Conservation (phyloP, 2,113 vertebrate genomes). For the Trichomycterus rosablanca region DNA sequence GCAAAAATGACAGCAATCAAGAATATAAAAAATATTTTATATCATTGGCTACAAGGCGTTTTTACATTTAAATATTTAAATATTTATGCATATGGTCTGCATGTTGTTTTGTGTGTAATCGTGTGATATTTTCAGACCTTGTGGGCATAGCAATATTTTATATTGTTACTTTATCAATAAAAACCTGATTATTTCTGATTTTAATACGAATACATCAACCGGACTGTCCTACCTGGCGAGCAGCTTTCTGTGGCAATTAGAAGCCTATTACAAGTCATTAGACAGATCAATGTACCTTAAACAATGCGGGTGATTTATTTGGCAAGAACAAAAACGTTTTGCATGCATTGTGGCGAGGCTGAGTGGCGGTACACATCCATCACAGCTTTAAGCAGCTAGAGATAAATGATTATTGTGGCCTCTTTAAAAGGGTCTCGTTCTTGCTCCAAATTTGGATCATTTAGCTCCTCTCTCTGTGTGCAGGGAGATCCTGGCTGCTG, state of each 20-base stretch:
- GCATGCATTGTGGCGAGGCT: conserved; percentile 71
- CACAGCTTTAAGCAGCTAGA: conserved; percentile 71
- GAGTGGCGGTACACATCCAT: conserved; percentile 76
- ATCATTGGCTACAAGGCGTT: too few relatives aligned
- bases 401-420: conserved; percentile 76
- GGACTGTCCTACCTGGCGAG: conserved; percentile 67
- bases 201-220: conserved; percentile 49
- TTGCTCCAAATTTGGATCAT: conserved; percentile 64
- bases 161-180: too few relatives aligned
- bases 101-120: background rate
- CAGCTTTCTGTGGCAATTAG: conserved; percentile 90
- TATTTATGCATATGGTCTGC: background rate
- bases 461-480: conserved; percentile 62
- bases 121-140: background rate
- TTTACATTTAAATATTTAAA: too few relatives aligned
- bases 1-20: too few relatives aligned
- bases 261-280: conserved; percentile 97
- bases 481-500: conserved; percentile 56
- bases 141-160: too few relatives aligned
- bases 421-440: conserved; percentile 59
- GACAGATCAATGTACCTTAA: conserved; percentile 99
- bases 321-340: conserved; percentile 77
- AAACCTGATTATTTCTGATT: background rate
- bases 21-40: too few relatives aligned
- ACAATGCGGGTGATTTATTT: conserved; percentile 96